Evolutionary conservation across 1,140 invertebrate species (phyloP), one percentile per base, ranked within the genome.

Genomic region (Scaptomyza hsui): DNA sequence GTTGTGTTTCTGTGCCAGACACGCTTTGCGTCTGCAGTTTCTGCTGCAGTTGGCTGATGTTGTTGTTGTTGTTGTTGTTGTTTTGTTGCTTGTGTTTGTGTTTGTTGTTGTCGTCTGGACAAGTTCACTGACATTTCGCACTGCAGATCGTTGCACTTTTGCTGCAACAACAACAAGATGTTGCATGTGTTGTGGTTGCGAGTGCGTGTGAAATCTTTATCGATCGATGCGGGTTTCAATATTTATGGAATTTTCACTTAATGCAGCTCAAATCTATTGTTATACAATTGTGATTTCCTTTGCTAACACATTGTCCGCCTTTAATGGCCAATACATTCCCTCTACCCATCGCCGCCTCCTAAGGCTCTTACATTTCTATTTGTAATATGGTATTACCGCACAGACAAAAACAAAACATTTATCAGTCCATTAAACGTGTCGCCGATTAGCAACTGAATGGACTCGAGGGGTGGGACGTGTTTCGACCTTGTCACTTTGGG

Each of bases 91-190:
- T n/a, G n/a, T n/a, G n/a, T n/a, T n/a, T n/a, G n/a, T n/a, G n/a
- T n/a, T n/a, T n/a, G 41, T 49, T 44, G 57, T 47, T 41, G 59
- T 70, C 39, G 52, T 49, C 42, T 63, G 49, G 47, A 29, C 60
- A 85, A 85, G 80, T 86, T 81, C 82, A 86, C 82, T 86, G 82
- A 88, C 82, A 86, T 89, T 89, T 81, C 39, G 74, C 78, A 78
- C 60, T 83, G 83, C 83, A 72, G 82, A 78, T 74, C 82, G 75
- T 88, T 89, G 82, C 82, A 86, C 82, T 88, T 82, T 89, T 78
- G 83, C 78, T 47, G 78, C 41, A 48, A 48, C 74, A 53, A 42
- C 51, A 73, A 61, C 47, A 76, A 32, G 26, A 10, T 16, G 24
- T 29, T 47, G 55, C 47, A 21, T 69, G 56, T 63, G 19, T 60